Base-by-base conservation (phyloP, 2,797 vertebrate species). In the Cirrhinus mrigala region DNA sequence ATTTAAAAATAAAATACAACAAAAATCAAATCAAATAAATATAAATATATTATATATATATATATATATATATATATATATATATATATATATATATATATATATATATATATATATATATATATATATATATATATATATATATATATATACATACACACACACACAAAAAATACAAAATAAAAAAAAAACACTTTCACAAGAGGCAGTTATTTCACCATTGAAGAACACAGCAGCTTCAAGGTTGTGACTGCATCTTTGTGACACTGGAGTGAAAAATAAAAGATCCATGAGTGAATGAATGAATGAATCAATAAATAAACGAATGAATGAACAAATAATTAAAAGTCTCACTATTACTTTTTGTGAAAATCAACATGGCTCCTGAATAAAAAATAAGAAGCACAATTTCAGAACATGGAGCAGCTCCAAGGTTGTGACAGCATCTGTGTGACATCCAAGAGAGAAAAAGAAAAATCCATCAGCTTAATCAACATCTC, bases 401-500 rank as follows among this genome's bases (percentile, higher is more conserved):
- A 9, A 6, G 62, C 16, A 3, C 62, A 66, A 33, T 66, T 66
- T 66, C 33, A 66, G 15, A 44, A 24, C 10, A 48, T 76, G 80
- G 56, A 79, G 79, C 83, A 24, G 76, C 37, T 62, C 81, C 56
- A 58, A 78, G 73, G 82, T 86, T 24, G 73, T 81, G 58, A 48
- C 2, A 66, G 22, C 33, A 50, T 52, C 69, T 56, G 78, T 71
- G 62, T 79, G 88, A 86, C 81, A 33, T 64, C 14, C n/a, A 5
- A 27, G 18, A 29, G 24, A 60, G 83, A 46, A 81, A 66, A 79
- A 76, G 79, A 81, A 76, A 64, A 78, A 2, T 33, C 46, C 75
- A 89, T 91, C 87, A 90, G 79, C 83, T 56, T 9, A 52, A 89
- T 89, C 89, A 87, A 85, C 89, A 85, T 29, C 29, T 58, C 79